Evolutionary conservation across 2,113 vertebrate genomes (phyloP).

Genomic region (Thryonomys swinderianus): DNA sequence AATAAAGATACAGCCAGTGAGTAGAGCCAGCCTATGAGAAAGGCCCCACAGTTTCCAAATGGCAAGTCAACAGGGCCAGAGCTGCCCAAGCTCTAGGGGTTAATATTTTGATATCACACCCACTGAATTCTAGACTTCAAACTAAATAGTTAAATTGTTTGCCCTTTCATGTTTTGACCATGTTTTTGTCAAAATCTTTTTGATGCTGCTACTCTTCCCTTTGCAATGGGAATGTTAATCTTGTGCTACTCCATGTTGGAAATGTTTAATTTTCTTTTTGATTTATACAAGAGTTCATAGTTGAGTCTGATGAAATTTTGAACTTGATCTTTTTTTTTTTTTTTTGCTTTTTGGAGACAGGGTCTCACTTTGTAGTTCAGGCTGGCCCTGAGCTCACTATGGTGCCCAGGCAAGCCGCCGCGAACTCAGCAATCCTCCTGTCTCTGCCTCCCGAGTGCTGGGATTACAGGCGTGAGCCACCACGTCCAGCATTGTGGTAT

Average conservation of each 20-base stretch:
- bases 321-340: neutral
- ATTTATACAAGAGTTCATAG: neutral
- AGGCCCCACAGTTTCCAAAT: neutral
- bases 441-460: too few relatives aligned
- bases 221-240: neutral
- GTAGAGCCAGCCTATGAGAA: neutral
- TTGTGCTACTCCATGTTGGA: neutral
- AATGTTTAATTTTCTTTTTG: neutral
- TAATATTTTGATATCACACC: neutral
- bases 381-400: too few relatives aligned
- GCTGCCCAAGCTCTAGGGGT: neutral
- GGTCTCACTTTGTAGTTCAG: too few relatives aligned
- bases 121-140: neutral
- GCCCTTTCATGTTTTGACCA: neutral
- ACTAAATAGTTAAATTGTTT: neutral
- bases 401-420: too few relatives aligned
- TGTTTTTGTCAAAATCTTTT: neutral
- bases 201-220: neutral
- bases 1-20: neutral
- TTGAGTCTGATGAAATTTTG: neutral
- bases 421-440: too few relatives aligned
- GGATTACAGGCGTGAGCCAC: too few relatives aligned
- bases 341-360: too few relatives aligned
- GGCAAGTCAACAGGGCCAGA: neutral
- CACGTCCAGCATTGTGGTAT: too few relatives aligned